Conservation (phyloP, 2,797 vertebrate genomes). For the Botia kubotai region DNA sequence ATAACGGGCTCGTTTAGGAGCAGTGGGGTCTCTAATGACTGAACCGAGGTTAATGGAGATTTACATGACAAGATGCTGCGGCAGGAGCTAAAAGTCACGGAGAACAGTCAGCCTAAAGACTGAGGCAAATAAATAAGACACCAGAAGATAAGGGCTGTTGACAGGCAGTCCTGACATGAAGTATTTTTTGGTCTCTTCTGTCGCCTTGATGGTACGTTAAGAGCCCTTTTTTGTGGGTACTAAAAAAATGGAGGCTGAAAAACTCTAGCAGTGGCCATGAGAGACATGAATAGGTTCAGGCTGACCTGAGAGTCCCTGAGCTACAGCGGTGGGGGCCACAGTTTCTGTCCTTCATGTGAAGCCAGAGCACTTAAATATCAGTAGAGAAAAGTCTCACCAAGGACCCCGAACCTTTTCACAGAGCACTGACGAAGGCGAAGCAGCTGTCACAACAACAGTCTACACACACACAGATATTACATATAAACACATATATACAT, state of each 20-base stretch:
- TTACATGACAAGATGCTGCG: slow-evolving; percentile 38
- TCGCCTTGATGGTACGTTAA: slow-evolving; percentile 1
- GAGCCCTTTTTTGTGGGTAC: not conserved
- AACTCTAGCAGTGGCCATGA: slow-evolving; percentile 22
- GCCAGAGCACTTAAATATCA: slow-evolving; percentile 64
- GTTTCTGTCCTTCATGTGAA: slow-evolving; percentile 56
- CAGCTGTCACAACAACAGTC: slow-evolving; percentile 71
- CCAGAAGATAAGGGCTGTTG: slow-evolving; percentile 20
- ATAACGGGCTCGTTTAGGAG: slow-evolving; percentile 44
- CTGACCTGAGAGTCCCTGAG: slow-evolving; percentile 20
- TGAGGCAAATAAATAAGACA: slow-evolving; percentile 4
- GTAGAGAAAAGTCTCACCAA: slow-evolving; percentile 64
- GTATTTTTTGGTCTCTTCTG: not conserved
- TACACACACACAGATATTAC: slow-evolving; percentile 46
- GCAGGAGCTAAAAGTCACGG: slow-evolving; percentile 15
- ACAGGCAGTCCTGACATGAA: not conserved
- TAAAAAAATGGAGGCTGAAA: not conserved
- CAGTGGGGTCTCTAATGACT: slow-evolving; percentile 36
- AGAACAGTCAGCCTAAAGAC: slow-evolving; percentile 29
- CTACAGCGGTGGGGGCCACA: slow-evolving; percentile 4
- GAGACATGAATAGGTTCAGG: not conserved
- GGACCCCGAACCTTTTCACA: slow-evolving; percentile 59
- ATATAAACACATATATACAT: no score
- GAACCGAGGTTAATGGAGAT: slow-evolving; percentile 47
- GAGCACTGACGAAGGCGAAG: slow-evolving; percentile 69